Conservation (phyloP, 2,888 invertebrate genomes). For the Pammene aurita region DNA sequence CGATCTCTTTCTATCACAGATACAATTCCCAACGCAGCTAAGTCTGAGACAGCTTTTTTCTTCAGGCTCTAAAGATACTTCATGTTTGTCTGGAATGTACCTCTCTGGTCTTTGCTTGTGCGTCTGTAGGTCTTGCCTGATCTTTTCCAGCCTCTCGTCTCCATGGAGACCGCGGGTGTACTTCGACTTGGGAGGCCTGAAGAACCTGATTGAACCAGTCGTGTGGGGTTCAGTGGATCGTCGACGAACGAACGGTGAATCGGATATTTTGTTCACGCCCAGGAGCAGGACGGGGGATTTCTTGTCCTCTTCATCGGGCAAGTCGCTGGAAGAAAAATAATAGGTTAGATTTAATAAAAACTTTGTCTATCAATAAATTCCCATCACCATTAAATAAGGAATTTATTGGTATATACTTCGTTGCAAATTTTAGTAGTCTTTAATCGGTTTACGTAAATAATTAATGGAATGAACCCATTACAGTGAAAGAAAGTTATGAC, state of each 20-base stretch:
- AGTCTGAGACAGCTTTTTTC: constrained; percentile 64
- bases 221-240: constrained; percentile 69
- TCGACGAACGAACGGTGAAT: constrained; percentile 74
- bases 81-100: constrained; percentile 74
- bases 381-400: background rate
- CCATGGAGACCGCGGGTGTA: constrained; percentile 76
- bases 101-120: constrained; percentile 74
- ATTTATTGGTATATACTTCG: background rate
- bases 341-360: background rate
- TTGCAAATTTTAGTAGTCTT: too few relatives aligned
- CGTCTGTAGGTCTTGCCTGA: constrained; percentile 72
- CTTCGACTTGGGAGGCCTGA: constrained; percentile 75
- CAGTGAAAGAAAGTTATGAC: background rate
- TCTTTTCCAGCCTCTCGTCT: constrained; percentile 76
- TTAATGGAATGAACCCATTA: background rate
- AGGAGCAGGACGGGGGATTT: constrained; percentile 84
- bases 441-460: background rate
- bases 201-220: constrained; percentile 74
- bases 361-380: background rate
- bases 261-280: constrained; percentile 84
- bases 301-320: constrained; percentile 84
- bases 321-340: constrained; percentile 78
- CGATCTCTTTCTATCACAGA: constrained; percentile 70
- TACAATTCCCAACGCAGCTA: constrained; percentile 72
- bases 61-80: constrained; percentile 67